Percentiles rank a stretch among this genome's conserved stretches.
Evolutionary conservation across 2,888 invertebrate genomes (phyloP).

Genomic region (Urechis unicinctus): DNA sequence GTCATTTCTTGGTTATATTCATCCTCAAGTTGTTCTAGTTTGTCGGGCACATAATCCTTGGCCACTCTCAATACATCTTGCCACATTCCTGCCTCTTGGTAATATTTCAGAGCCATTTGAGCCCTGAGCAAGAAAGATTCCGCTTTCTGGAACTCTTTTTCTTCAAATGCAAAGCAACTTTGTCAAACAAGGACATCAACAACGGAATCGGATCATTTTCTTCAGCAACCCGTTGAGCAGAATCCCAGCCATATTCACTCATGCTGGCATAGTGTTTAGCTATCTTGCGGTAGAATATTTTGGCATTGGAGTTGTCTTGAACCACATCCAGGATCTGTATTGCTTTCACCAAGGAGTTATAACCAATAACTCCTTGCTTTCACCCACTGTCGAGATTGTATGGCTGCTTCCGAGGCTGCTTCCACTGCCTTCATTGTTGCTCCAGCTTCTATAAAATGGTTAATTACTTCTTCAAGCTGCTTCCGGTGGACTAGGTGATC

Average conservation of each 20-base stretch:
- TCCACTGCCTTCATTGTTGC: slow-evolving; percentile 67
- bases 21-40: slow-evolving; percentile 62
- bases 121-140: slow-evolving; percentile 85
- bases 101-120: slow-evolving; percentile 85
- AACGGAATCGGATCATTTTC: slow-evolving; percentile 67
- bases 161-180: slow-evolving; percentile 63
- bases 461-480: slow-evolving; percentile 92
- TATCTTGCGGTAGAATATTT: slow-evolving; percentile 69
- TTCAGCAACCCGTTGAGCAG: slow-evolving; percentile 83
- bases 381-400: slow-evolving; percentile 86
- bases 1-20: slow-evolving; percentile 51
- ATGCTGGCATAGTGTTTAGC: slow-evolving; percentile 72
- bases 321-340: slow-evolving; percentile 67
- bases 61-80: slow-evolving; percentile 90
- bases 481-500: slow-evolving; percentile 73
- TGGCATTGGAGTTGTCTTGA: slow-evolving; percentile 71
- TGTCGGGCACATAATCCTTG: slow-evolving; percentile 80
- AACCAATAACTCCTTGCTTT: too few relatives aligned
- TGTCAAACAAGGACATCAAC: slow-evolving; percentile 58
- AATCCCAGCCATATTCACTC: slow-evolving; percentile 84
- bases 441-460: slow-evolving; percentile 93
- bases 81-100: slow-evolving; percentile 84
- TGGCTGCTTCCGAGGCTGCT: too few relatives aligned
- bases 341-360: too few relatives aligned
- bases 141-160: slow-evolving; percentile 64